These are phyloP conservation scores for Enteromius trimaculatus DNA, from an alignment of 2,797 vertebrate species.

Conservation along the genomic window DNA sequence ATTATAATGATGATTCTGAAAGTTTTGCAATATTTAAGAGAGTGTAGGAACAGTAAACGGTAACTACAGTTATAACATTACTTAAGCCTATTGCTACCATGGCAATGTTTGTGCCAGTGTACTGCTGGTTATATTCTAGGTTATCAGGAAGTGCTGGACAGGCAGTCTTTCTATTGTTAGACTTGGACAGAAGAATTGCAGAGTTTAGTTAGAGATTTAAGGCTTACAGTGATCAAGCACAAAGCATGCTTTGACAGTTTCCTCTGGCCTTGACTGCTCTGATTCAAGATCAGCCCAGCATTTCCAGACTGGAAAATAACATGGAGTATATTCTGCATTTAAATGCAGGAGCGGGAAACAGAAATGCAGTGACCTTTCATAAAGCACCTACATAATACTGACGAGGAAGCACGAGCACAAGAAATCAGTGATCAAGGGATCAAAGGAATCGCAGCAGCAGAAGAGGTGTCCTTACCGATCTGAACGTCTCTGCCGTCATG, in stretches of 20 bases:
- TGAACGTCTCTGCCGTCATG: conserved; percentile 69
- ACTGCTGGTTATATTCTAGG: neutral
- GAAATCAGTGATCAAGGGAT: too few relatives aligned
- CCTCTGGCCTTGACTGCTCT: neutral
- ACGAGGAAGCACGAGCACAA: neutral
- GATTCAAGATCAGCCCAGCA: neutral
- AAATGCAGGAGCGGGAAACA: neutral
- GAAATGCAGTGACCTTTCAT: neutral
- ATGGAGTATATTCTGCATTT: neutral
- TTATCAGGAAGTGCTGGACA: neutral
- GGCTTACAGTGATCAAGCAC: neutral
- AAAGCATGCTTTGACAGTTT: neutral
- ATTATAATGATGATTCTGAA: neutral
- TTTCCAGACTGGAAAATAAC: neutral
- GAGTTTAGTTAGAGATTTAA: conserved; percentile 13
- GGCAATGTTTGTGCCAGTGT: neutral
- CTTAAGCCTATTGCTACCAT: neutral
- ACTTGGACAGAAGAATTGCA: neutral
- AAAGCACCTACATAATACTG: neutral
- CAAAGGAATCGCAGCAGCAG: too few relatives aligned
- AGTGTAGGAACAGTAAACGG: neutral
- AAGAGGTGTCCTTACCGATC: conserved; percentile 68
- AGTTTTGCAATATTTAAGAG: neutral
- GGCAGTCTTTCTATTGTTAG: neutral
- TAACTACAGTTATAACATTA: neutral